Base-by-base conservation (phyloP, 2,888 invertebrate genomes). In the Tridacna crocea region DNA sequence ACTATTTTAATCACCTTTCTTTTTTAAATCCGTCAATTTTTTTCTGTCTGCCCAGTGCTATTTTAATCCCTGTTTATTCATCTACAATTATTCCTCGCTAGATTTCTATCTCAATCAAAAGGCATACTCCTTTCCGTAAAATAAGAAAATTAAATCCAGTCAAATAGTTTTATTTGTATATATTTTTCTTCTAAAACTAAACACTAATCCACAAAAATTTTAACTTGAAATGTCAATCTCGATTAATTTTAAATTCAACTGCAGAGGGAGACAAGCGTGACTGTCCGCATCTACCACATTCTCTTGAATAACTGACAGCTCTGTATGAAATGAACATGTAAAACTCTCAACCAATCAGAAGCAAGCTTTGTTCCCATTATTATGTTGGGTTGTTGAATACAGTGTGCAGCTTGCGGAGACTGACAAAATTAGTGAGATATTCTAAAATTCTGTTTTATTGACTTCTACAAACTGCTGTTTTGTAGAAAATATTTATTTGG, bases 281-380 rank as follows among this genome's bases (percentile, higher is more conserved):
- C 55, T 55, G 55, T 2, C 55, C 19, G 6, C 6, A 15, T 19
- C 55, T 6, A 55, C 15, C 10, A 22, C 66, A 65, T 46, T 51
- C 75, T 65, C 47, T 70, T 72, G 70, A 63, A 65, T 75, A 72
- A 82, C 78, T 82, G 82, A 82, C 82, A 82, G 82, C 68, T 78
- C 70, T 58, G 47, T 72, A 75, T 82, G 75, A 82, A 78, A 82
- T 78, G 75, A 82, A 75, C 82, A 78, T 78, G 82, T 72, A 75
- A 61, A 61, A 46, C n/a, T 65, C 61, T 78, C 75, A 27, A 60
- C 82, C 82, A 82, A 82, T 82, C 82, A 82, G 82, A 82, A 46
- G 60, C 36, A 70, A 66, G 72, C 27, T 36, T 74, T 74, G 48
- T 61, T 61, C 51, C 70, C 36, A 36, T 36, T 36, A 36, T 36